Evolutionary conservation across 2,888 invertebrate species (phyloP), one percentile per base, ranked within the genome.

Genomic region (Schizotus pectinicornis): DNA sequence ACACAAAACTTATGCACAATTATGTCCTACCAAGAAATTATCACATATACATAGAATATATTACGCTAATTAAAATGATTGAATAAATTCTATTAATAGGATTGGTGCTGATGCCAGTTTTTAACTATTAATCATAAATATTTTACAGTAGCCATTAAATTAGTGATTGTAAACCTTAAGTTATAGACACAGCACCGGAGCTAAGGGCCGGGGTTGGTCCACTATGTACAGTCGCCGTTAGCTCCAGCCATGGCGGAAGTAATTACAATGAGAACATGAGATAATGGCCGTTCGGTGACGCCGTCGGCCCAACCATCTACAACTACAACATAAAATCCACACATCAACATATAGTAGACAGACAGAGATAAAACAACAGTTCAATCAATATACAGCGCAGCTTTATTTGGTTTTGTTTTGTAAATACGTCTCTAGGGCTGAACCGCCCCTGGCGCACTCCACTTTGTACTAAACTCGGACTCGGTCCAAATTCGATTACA

Each of bases 161-260:
- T 77, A 80, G 77, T 81, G 80, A 82, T 83, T 81, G 82, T 82
- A 52, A 47, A 43, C 47, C 46, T 79, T 81, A 80, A 81, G 80
- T 75, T 81, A 82, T 77, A 78, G 72, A 74, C 76, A 77, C 63
- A 11, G 39, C 22, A 49, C 43, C 50, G 50, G 37, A 51, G 36
- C 52, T 41, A 54, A 42, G 54, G 59, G 42, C 61, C 52, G 61
- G 69, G 71, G 71, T 79, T 79, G 79, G 79, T 79, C 79, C 78
- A 67, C 76, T 79, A 79, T 79, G 62, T 79, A 79, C 78, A 77
- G 59, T 51, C 70, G 70, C 73, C 67, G 70, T 67, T 65, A 68
- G 69, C 64, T 67, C 71, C 71, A 73, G 72, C 73, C 72, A 77
- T 77, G 77, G 77, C 78, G 77, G 76, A 78, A 77, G 75, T 75